Evolutionary conservation across 2,888 invertebrate species (phyloP).

Genomic region (Ceraclea dissimilis): DNA sequence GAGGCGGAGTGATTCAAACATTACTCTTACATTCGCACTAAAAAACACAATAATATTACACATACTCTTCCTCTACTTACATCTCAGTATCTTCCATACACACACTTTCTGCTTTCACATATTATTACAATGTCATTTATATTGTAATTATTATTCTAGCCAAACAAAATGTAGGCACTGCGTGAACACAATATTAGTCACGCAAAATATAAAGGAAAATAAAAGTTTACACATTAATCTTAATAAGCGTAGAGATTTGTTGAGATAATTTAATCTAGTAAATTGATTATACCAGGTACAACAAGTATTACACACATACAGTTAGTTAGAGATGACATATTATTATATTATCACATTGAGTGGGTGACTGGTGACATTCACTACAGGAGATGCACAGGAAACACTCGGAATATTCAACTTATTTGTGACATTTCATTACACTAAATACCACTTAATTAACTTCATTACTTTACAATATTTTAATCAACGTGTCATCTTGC

Average conservation of each 20-base stretch:
- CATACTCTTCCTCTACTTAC: no score
- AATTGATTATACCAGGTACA: slow-evolving; percentile 23
- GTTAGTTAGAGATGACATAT: slow-evolving; percentile 12
- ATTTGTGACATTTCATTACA: background rate
- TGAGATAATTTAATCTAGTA: slow-evolving; percentile 19
- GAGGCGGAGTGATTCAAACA: slow-evolving; percentile 15
- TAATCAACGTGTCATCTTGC: no score
- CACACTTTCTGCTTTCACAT: background rate
- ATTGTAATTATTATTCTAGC: background rate
- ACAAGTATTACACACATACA: slow-evolving; percentile 23
- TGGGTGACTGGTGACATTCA: background rate
- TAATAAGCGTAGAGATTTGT: slow-evolving; percentile 24
- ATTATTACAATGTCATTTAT: background rate
- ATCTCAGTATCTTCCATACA: background rate
- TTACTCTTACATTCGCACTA: slow-evolving; percentile 15
- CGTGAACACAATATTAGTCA: background rate
- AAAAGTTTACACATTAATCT: slow-evolving; percentile 10
- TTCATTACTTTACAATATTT: no score
- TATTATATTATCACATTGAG: slow-evolving; percentile 7
- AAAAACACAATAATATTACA: background rate
- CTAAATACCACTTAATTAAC: no score
- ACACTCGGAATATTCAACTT: background rate
- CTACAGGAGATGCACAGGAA: background rate
- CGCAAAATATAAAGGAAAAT: slow-evolving; percentile 5
- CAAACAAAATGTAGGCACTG: background rate